Evolutionary conservation across 2,113 vertebrate genomes (phyloP), one percentile per base, ranked within the genome.

Genomic region (Microcebus griseorufus): DNA sequence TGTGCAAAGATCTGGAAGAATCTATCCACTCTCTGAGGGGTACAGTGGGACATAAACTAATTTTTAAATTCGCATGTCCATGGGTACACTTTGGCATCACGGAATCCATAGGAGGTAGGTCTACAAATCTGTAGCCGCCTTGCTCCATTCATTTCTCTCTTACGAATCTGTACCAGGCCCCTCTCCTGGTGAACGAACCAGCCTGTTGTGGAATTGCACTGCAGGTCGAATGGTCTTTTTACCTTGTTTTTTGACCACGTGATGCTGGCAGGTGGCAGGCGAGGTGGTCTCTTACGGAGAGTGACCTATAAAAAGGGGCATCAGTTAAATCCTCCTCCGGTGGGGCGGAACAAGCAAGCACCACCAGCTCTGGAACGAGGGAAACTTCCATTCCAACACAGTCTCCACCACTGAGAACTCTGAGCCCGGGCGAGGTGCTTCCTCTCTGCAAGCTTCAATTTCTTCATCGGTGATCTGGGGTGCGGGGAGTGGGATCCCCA

Each of bases 1-100:
- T 92, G 92, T 90, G 96, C 94, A 72, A 96, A 98, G 92, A 97
- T n/a, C 73, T 94, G 96, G 95, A 73, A 94, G 96, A 98, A 96
- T 62, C 75, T 92, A 93, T 67, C 90, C 55, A 96, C 82, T 95
- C 86, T 97, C 96, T 83, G 90, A 97, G 84, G 55, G 22, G 91
- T 87, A 94, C 72, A 45, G 94, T 80, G 94, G 90, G 89, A 69
- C 72, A 29, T 70, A 93, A 94, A 88, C 81, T 64, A 18, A 79
- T 4, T 48, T 87, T 18, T 65, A 45, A 82, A 64, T 65, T 48
- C 64, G 73, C 6, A 39, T 5, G 12, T 18, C 6, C 4, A 10
- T 11, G 34, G 32, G 7, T 29, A 27, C 14, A 48, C 2, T 67
- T 11, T 25, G 64, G 72, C 53, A 75, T 80, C 42, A n/a, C 45